Evolutionary conservation across 2,888 invertebrate genomes (phyloP), one percentile per base, ranked within the genome.

Genomic region (Polylopha cassiicola): DNA sequence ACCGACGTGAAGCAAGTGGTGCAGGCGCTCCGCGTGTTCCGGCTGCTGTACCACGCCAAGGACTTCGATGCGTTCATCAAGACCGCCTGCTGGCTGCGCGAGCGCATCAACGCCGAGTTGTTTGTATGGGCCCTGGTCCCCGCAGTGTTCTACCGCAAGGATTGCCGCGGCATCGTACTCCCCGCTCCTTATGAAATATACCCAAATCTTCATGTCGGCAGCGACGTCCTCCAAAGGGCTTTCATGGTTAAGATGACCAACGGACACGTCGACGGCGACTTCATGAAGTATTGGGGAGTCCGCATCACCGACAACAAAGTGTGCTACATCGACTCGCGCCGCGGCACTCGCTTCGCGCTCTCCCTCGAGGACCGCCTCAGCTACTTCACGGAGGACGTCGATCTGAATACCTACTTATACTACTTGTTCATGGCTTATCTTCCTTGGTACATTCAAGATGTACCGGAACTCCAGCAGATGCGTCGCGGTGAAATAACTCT

Each of bases 371-470:
- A 91, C 58, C 76, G 80, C 11, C 57, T 93, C 43, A 80, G 87
- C 27, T 94, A 94, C 73, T 94, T 91, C 82, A 89, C 89, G 8
- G 93, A 94, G 65, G 94, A 95, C 64, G 78, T 94, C 33, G 93
- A 92, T 48, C 77, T 94, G n/a, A 93, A 92, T 72, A 73, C 89
- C 8, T 91, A 89, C 81, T 90, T 91, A 78, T 90, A 89, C 75
- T 88, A 90, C 68, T 82, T 87, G 68, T 89, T 89, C 60, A 78
- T 90, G 65, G 89, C 89, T 63, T 91, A 89, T 65, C 93, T 93
- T 2, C 88, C 80, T 80, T 92, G 91, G 90, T 86, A 91, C 82
- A 82, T 86, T 42, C 89, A 89, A 23, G 80, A 86, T 6, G 72
- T 81, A 13, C 85, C 80, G 51, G 71, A 64, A 11, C 51, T 87